Evolutionary conservation across 2,113 vertebrate species (phyloP), one percentile per base, ranked within the genome.

Genomic region (Paedocypris sp.): DNA sequence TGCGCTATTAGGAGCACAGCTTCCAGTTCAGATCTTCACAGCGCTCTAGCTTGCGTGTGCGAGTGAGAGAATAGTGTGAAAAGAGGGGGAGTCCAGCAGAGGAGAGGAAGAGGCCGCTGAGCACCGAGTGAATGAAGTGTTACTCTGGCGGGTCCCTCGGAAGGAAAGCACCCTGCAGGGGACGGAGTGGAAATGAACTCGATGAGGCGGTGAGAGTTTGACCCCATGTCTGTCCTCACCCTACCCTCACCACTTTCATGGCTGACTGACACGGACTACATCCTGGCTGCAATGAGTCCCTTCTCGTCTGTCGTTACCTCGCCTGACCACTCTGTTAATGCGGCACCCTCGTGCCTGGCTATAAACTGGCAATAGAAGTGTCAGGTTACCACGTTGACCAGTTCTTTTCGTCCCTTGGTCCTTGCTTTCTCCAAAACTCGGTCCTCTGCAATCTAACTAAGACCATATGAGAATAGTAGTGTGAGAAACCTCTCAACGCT

Each of bases 71-170:
- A 50, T 39, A 39, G 57, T 49, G 66, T 49, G 45, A 62, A 39
- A 62, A 43, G 41, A 56, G 50, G 53, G 32, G 42, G 42, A 56
- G 46, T 31, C 23, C 52, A 29, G 32, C 29, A 26, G n/a, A 36
- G 28, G 19, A 56, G 43, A 49, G 33, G 36, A 53, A 57, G 28
- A 62, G 31, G 66, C 67, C 67, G 75, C 76, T 79, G 80, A 80
- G 81, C 80, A 78, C 76, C 69, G 69, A 81, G 76, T 75, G 79
- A 85, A 80, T 82, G 79, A 83, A 76, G 74, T 74, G 58, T 83
- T 82, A 80, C 72, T 73, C 71, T 43, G 69, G 63, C 64, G 67
- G 51, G 70, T 69, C 26, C 45, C 32, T n/a, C 31, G 22, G 60
- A 65, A 62, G 57, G 60, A 56, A 71, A 67, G 56, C 62, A 62